phyloP scores from a whole-genome alignment of 2,888 invertebrate genomes.

The Andrena camellia region DNA sequence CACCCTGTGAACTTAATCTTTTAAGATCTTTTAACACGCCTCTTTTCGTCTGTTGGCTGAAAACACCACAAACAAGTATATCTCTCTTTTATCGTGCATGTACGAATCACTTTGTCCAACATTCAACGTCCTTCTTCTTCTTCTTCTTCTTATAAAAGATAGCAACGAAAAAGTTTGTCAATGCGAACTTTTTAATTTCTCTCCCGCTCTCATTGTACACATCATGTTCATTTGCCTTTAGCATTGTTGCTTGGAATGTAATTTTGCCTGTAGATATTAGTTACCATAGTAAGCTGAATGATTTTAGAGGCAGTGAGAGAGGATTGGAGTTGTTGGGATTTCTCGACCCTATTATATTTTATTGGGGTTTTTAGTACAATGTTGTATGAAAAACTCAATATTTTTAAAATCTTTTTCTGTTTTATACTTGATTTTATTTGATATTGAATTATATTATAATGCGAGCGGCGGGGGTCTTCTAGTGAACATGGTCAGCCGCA shows the following conservation, averaged over 20 bases:
- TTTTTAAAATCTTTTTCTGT: too few species aligned
- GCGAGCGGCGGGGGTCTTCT: constrained; percentile 65
- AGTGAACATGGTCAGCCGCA: constrained; percentile 82
- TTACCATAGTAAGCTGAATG: constrained; percentile 55
- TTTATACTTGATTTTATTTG: constrained; percentile 27
- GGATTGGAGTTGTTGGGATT: constrained; percentile 80
- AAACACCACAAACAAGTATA: not conserved
- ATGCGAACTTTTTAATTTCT: constrained; percentile 29
- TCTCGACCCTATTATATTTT: constrained; percentile 71
- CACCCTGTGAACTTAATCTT: not conserved
- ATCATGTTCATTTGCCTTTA: constrained; percentile 69
- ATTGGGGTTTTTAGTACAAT: constrained; percentile 39
- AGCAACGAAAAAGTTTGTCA: constrained; percentile 9
- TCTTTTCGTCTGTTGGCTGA: not conserved
- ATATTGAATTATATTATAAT: constrained; percentile 56
- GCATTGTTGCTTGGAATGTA: constrained; percentile 79
- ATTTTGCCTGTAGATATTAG: constrained; percentile 68
- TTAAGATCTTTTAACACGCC: not conserved
- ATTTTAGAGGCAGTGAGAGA: constrained; percentile 78
- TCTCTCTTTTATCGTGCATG: constrained; percentile 32
- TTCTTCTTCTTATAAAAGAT: too few species aligned
- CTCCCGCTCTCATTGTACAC: constrained; percentile 20
- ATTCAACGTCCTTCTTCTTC: too few species aligned
- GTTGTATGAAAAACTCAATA: constrained; percentile 20
- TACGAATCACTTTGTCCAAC: not conserved